These are phyloP conservation scores for Micromussa lordhowensis DNA, from an alignment of 92 coral and sea anemone genomes.

Conservation along the genomic window DNA sequence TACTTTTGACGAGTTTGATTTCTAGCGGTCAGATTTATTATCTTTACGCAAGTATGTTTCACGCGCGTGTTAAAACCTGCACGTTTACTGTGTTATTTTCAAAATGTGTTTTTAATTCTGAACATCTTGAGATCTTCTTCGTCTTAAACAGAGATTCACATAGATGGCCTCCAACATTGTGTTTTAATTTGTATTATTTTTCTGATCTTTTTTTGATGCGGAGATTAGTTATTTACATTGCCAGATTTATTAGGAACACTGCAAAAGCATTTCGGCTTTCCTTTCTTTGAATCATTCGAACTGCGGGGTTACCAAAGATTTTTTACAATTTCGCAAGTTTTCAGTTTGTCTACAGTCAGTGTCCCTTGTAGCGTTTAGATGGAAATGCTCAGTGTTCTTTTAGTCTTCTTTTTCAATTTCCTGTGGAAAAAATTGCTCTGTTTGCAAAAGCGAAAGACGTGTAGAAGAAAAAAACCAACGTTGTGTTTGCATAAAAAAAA, in stretches of 20 bases:
- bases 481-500: background rate
- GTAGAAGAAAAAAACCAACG: background rate
- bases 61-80: background rate
- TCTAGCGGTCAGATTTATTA: background rate
- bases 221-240: too few species aligned
- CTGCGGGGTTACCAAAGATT: background rate
- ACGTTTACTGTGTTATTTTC: background rate
- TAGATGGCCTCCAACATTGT: background rate
- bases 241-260: too few species aligned
- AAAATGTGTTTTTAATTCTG: constrained; percentile 1
- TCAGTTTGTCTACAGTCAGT: background rate
- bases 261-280: background rate
- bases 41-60: background rate
- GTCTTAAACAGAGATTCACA: background rate
- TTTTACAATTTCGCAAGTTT: background rate
- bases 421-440: background rate
- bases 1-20: background rate
- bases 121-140: background rate
- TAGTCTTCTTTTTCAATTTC: background rate
- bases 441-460: background rate
- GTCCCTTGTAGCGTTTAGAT: background rate
- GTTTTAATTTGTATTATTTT: background rate
- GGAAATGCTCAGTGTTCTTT: background rate
- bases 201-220: too few species aligned
- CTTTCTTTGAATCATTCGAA: background rate